These are phyloP conservation scores for Dryoscopus gambensis DNA, from an alignment of 2,113 vertebrate genomes.

Conservation along the genomic window DNA sequence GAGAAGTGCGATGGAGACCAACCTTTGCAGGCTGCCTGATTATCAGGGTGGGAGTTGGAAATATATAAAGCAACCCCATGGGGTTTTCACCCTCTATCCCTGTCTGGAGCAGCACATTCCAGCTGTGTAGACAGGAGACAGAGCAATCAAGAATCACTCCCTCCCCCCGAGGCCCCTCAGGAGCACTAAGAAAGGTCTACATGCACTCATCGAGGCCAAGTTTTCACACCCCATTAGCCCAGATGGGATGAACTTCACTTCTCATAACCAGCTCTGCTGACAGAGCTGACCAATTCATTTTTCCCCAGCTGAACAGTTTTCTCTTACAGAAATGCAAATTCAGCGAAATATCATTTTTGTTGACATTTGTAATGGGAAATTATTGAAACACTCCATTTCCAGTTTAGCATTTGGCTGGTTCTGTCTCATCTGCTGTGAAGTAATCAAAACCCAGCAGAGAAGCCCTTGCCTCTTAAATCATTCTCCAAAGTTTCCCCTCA, in stretches of 20 bases:
- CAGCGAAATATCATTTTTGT: slow-evolving; percentile 29
- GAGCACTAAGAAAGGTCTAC: not conserved
- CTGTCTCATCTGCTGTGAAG: not conserved
- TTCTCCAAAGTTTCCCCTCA: not conserved
- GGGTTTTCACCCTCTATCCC: not conserved
- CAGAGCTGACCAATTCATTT: not conserved
- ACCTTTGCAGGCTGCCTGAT: not conserved
- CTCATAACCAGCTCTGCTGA: not conserved
- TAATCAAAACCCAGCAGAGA: slow-evolving; percentile 5
- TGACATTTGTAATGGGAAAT: slow-evolving; percentile 34
- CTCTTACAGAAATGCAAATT: not conserved
- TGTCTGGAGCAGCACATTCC: not conserved
- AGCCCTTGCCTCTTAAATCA: not conserved
- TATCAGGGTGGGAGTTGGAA: not conserved
- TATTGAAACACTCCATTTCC: slow-evolving; percentile 51
- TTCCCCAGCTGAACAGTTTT: slow-evolving; percentile 25
- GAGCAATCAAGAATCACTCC: not conserved
- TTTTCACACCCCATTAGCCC: slow-evolving; percentile 50
- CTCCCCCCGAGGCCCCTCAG: not conserved
- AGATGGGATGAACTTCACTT: slow-evolving; percentile 23
- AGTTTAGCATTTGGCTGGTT: slow-evolving; percentile 16
- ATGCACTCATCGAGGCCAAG: not conserved
- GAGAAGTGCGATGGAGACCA: not conserved
- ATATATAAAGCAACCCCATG: fast-evolving
- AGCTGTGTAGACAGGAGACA: not conserved